These are phyloP conservation scores for Hippocampus zosterae DNA, from an alignment of 2,113 vertebrate species.

Conservation along the genomic window DNA sequence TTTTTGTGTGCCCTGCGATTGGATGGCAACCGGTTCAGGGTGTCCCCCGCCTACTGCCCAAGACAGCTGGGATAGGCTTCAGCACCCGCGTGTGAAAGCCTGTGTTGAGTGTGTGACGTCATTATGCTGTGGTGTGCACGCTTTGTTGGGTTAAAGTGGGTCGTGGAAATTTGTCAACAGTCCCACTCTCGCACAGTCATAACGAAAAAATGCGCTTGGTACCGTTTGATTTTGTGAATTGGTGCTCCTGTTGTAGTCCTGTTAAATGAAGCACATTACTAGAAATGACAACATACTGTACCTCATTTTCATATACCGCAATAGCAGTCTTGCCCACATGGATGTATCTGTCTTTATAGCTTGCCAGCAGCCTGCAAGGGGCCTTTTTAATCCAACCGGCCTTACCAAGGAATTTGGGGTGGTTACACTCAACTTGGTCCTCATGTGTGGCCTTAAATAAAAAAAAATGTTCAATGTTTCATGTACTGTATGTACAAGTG, in stretches of 20 bases:
- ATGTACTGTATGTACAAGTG: constrained; percentile 3
- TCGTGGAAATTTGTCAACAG: too few species aligned
- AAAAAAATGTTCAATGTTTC: constrained; percentile 4
- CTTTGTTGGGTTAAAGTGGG: too few species aligned
- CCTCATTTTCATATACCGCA: constrained; percentile 86
- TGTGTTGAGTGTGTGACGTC: too few species aligned
- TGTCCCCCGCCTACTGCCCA: too few species aligned
- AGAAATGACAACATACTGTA: constrained; percentile 41
- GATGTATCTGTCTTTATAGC: constrained; percentile 92
- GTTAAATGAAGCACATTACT: background rate
- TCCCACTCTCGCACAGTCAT: too few species aligned
- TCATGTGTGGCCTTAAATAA: constrained; percentile 6
- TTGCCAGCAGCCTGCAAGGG: constrained; percentile 75
- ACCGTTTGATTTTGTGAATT: too few species aligned
- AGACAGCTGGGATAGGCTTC: too few species aligned
- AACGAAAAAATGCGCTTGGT: too few species aligned
- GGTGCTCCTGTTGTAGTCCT: background rate
- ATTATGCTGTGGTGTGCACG: too few species aligned
- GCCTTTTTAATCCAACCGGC: constrained; percentile 93
- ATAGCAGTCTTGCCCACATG: constrained; percentile 82
- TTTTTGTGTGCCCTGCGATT: too few species aligned
- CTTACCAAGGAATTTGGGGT: constrained; percentile 70
- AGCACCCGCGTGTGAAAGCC: too few species aligned
- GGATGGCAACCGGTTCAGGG: too few species aligned
- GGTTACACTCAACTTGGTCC: constrained; percentile 68